phyloP scores from a whole-genome alignment of 2,888 invertebrate species.

The Ellobium chinense region DNA sequence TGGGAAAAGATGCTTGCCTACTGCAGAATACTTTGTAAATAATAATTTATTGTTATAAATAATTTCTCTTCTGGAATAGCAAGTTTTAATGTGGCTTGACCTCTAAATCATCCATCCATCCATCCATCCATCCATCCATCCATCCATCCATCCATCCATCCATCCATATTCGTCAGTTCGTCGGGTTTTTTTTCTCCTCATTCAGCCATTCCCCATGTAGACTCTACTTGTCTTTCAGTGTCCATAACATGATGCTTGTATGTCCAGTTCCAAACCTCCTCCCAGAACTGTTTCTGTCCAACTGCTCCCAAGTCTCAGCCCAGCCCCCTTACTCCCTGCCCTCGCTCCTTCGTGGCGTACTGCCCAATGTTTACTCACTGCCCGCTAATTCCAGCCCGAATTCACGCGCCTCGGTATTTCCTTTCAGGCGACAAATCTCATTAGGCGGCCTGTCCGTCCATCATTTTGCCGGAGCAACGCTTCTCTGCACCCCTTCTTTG shows the following conservation, averaged over 20 bases:
- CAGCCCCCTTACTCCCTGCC: too few relatives aligned
- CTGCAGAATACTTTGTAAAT: too few relatives aligned
- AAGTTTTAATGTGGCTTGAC: too few relatives aligned
- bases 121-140: background rate
- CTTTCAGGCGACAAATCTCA: background rate
- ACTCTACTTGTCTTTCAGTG: too few relatives aligned
- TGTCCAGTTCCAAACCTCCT: too few relatives aligned
- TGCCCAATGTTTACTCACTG: background rate
- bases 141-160: background rate
- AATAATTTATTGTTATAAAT: too few relatives aligned
- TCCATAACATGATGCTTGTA: too few relatives aligned
- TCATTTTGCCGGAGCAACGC: background rate
- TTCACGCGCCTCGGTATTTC: background rate
- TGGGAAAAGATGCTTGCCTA: too few relatives aligned
- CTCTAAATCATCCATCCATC: background rate
- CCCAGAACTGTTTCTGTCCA: too few relatives aligned
- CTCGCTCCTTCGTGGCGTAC: background rate
- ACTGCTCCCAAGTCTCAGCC: background rate
- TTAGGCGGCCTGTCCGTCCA: background rate
- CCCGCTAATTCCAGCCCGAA: background rate
- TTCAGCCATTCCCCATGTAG: background rate
- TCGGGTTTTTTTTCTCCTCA: background rate
- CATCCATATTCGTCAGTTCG: background rate
- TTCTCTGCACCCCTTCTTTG: background rate
- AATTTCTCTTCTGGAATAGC: too few relatives aligned